phyloP scores from a whole-genome alignment of 2,797 vertebrate species.

The Malurus leucopterus region DNA sequence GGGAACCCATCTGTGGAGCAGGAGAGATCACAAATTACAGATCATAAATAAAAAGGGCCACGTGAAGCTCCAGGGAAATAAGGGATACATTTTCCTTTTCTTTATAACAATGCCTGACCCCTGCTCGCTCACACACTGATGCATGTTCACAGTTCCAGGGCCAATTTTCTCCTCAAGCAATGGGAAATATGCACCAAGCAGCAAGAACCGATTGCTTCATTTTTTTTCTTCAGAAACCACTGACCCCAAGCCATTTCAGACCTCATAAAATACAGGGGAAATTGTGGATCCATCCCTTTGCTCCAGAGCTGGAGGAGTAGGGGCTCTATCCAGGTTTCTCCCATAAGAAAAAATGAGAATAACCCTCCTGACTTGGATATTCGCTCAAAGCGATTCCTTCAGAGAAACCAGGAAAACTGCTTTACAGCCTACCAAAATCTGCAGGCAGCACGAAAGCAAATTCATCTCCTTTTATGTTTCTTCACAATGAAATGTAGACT shows the following conservation, averaged over 20 bases:
- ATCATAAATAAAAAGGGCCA: constrained; percentile 46
- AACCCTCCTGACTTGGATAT: neutral
- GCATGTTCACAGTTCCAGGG: neutral
- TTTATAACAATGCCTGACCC: constrained; percentile 32
- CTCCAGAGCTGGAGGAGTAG: neutral
- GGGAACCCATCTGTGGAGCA: constrained; percentile 5
- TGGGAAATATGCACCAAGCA: neutral
- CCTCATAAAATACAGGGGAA: neutral
- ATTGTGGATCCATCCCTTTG: neutral
- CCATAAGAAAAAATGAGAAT: neutral
- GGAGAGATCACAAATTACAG: neutral
- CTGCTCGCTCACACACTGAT: neutral
- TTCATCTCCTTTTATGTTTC: constrained; percentile 15
- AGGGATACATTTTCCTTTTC: neutral
- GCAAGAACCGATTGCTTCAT: neutral
- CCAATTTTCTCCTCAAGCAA: constrained; percentile 5
- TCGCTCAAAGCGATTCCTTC: constrained; percentile 1
- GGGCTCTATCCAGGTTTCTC: neutral
- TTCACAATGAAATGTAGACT: neutral
- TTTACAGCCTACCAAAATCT: neutral
- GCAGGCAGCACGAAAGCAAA: neutral
- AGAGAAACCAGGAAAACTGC: neutral
- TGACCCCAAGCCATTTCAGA: neutral
- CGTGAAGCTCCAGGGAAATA: constrained; percentile 24
- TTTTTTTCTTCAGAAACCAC: neutral